These are phyloP conservation scores for Lycia hirtaria DNA, from an alignment of 2,888 invertebrate genomes.

Conservation along the genomic window DNA sequence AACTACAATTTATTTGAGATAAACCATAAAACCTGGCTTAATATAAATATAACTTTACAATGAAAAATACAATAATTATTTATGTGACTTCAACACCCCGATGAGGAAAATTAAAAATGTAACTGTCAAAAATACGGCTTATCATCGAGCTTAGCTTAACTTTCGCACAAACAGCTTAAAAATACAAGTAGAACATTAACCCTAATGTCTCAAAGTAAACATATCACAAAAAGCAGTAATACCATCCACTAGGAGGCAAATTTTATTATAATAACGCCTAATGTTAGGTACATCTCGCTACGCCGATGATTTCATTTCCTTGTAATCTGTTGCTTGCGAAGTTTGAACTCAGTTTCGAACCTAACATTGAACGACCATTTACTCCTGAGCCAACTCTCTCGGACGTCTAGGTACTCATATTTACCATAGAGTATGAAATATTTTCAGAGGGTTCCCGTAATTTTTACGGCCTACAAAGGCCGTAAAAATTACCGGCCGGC, in stretches of 20 bases:
- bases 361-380: constrained; percentile 74
- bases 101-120: too few relatives aligned
- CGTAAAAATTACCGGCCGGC: too few relatives aligned
- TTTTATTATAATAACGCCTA: constrained; percentile 47
- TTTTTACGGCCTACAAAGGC: too few relatives aligned
- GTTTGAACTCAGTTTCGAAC: constrained; percentile 73
- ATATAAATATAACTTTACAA: too few relatives aligned
- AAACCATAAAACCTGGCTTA: too few relatives aligned
- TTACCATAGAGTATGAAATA: constrained; percentile 59
- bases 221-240: constrained; percentile 24
- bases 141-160: background rate
- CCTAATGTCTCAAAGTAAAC: constrained; percentile 20
- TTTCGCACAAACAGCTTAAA: background rate
- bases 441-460: constrained; percentile 1
- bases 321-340: constrained; percentile 75
- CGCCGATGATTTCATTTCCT: constrained; percentile 66
- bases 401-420: constrained; percentile 62
- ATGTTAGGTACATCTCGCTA: constrained; percentile 30
- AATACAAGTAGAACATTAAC: constrained; percentile 1
- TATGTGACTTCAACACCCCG: too few relatives aligned
- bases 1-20: too few relatives aligned
- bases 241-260: constrained; percentile 32
- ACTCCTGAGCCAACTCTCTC: constrained; percentile 70
- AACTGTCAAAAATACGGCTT: background rate
- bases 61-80: too few relatives aligned